Evolutionary conservation across 2,113 vertebrate species (phyloP).

Genomic region (Silurus glanis): DNA sequence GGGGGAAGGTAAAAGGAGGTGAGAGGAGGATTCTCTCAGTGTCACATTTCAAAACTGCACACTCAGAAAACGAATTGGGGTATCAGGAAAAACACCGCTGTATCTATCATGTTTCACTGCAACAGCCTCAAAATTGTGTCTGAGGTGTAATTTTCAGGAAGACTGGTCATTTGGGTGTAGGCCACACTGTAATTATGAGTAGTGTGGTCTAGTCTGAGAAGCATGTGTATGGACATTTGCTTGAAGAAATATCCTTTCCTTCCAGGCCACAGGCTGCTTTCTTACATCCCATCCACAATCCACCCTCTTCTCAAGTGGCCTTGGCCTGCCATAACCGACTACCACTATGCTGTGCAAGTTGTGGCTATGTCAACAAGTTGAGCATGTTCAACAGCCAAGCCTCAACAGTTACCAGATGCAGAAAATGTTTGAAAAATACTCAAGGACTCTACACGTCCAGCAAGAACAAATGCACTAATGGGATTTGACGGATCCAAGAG

Average conservation of each 20-base stretch:
- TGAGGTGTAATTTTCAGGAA: constrained; percentile 19
- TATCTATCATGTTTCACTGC: constrained; percentile 3
- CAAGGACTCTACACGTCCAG: constrained; percentile 60
- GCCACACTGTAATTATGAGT: neutral
- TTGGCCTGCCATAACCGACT: constrained; percentile 53
- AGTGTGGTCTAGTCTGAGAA: constrained; percentile 13
- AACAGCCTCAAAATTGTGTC: neutral
- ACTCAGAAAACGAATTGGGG: neutral
- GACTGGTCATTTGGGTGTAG: constrained; percentile 1
- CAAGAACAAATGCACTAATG: constrained; percentile 31
- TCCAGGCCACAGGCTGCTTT: constrained; percentile 11
- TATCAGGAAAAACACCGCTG: constrained; percentile 1
- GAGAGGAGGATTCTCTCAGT: neutral
- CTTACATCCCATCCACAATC: constrained; percentile 30
- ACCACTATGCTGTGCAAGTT: constrained; percentile 42
- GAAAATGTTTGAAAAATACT: constrained; percentile 48
- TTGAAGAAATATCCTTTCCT: constrained; percentile 39
- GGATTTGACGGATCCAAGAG: neutral
- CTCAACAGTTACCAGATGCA: constrained; percentile 65
- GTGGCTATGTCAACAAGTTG: constrained; percentile 46
- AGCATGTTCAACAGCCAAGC: constrained; percentile 56
- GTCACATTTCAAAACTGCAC: constrained; percentile 8
- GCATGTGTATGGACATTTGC: constrained; percentile 36
- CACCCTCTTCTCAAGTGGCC: constrained; percentile 38
- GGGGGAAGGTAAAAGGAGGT: neutral